A percentile compares a stretch with the other conserved stretches of the same genome.
phyloP scores from a whole-genome alignment of 2,797 vertebrate species.

The Danio aesculapii region DNA sequence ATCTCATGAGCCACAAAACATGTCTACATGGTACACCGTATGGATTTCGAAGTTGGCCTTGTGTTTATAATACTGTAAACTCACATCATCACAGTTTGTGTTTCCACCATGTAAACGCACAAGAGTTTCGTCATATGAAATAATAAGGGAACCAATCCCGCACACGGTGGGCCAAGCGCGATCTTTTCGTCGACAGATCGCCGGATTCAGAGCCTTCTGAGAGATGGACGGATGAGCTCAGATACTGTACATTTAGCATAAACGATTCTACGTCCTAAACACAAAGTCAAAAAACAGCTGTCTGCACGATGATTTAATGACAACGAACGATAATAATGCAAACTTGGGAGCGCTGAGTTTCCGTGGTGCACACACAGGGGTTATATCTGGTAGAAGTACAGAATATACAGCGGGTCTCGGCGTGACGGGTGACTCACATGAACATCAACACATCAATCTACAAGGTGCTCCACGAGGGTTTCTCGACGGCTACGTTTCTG shows the following conservation, averaged over 20 bases:
- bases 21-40: constrained; percentile 42
- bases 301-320: constrained; percentile 38
- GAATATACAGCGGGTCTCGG: constrained; percentile 34
- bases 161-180: constrained; percentile 11
- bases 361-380: constrained; percentile 36
- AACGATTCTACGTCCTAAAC: constrained; percentile 37
- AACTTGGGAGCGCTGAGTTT: constrained; percentile 28
- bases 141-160: constrained; percentile 24
- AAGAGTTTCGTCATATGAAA: constrained; percentile 44
- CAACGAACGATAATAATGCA: constrained; percentile 39
- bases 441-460: constrained; percentile 53
- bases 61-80: constrained; percentile 49
- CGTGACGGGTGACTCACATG: constrained; percentile 24
- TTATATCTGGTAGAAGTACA: constrained; percentile 34
- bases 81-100: constrained; percentile 48
- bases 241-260: constrained; percentile 39
- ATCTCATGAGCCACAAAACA: constrained; percentile 45
- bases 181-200: neutral
- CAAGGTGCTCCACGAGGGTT: constrained; percentile 41
- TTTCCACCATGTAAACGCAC: constrained; percentile 46
- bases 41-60: constrained; percentile 41
- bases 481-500: constrained; percentile 34
- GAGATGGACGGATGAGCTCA: constrained; percentile 21
- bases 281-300: constrained; percentile 43
- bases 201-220: constrained; percentile 5